Percentiles rank a stretch among this genome's conserved stretches.
Conservation (phyloP, 2,113 vertebrate genomes). For the Stigmatopora nigra region DNA sequence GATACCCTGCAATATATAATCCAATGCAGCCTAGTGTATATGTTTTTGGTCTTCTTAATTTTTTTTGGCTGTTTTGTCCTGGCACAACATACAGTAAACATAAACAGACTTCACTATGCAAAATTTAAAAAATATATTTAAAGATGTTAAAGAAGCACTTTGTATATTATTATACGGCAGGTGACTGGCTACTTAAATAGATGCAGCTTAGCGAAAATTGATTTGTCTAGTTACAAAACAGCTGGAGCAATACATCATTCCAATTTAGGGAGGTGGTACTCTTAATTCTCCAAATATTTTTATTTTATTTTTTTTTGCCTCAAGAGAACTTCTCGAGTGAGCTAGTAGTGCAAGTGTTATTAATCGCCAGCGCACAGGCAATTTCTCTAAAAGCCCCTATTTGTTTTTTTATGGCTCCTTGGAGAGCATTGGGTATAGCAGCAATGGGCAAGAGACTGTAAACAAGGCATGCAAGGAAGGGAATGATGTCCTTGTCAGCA, state of each 20-base stretch:
- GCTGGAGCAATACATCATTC: slow-evolving; percentile 63
- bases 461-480: slow-evolving; percentile 64
- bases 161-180: too few species aligned
- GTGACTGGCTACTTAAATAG: not conserved
- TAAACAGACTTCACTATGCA: too few species aligned
- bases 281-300: slow-evolving; percentile 65
- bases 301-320: slow-evolving; percentile 44
- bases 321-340: slow-evolving; percentile 57
- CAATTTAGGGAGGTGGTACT: slow-evolving; percentile 67
- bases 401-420: slow-evolving; percentile 73
- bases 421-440: slow-evolving; percentile 56
- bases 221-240: slow-evolving; percentile 40
- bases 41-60: too few species aligned
- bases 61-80: too few species aligned
- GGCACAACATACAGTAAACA: too few species aligned
- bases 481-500: slow-evolving; percentile 69
- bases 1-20: too few species aligned
- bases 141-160: too few species aligned
- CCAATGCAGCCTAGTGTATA: too few species aligned
- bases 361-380: slow-evolving; percentile 73
- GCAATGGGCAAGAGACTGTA: slow-evolving; percentile 58
- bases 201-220: not conserved
- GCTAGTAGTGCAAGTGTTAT: slow-evolving; percentile 66
- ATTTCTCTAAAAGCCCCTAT: slow-evolving; percentile 76
- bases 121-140: too few species aligned